phyloP scores from a whole-genome alignment of 2,113 vertebrate genomes.

The Antennarius striatus region DNA sequence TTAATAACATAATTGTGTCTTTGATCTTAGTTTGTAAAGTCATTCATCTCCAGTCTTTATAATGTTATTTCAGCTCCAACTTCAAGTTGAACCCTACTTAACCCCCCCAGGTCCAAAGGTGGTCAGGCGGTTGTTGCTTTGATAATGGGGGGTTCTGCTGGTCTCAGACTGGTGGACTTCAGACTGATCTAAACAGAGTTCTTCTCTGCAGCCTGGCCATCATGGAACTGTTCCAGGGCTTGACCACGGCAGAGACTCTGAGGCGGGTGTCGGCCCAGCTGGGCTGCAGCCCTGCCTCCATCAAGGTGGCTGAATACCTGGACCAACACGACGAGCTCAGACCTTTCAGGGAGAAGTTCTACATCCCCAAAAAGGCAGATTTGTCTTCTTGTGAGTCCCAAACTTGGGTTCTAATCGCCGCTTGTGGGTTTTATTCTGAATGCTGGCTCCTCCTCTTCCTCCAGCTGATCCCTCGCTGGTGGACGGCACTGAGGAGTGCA shows the following conservation, averaged over 20 bases:
- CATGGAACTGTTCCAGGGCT: slow-evolving; percentile 77
- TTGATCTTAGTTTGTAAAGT: too few species aligned
- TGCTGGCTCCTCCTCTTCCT: slow-evolving; percentile 1
- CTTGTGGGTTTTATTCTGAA: too few species aligned
- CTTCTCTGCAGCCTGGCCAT: not conserved
- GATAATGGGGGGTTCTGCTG: too few species aligned
- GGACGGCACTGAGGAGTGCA: slow-evolving; percentile 78
- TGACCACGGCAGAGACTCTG: slow-evolving; percentile 70
- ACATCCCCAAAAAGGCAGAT: slow-evolving; percentile 85
- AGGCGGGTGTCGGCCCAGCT: slow-evolving; percentile 71
- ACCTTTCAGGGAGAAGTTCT: slow-evolving; percentile 82
- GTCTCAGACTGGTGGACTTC: too few species aligned
- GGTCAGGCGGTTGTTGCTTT: too few species aligned
- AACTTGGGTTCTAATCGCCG: too few species aligned
- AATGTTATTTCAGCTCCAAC: too few species aligned
- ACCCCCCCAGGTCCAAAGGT: too few species aligned
- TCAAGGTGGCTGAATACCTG: slow-evolving; percentile 80
- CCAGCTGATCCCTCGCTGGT: slow-evolving; percentile 85
- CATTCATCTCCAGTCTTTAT: too few species aligned
- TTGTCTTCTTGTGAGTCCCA: slow-evolving; percentile 85
- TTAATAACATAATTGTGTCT: too few species aligned
- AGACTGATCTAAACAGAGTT: too few species aligned
- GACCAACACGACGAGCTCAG: slow-evolving; percentile 85
- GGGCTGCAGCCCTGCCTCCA: slow-evolving; percentile 78
- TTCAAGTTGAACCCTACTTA: too few species aligned